Conservation (phyloP, 1,140 invertebrate species). For the Caenorhabditis inopinata region DNA sequence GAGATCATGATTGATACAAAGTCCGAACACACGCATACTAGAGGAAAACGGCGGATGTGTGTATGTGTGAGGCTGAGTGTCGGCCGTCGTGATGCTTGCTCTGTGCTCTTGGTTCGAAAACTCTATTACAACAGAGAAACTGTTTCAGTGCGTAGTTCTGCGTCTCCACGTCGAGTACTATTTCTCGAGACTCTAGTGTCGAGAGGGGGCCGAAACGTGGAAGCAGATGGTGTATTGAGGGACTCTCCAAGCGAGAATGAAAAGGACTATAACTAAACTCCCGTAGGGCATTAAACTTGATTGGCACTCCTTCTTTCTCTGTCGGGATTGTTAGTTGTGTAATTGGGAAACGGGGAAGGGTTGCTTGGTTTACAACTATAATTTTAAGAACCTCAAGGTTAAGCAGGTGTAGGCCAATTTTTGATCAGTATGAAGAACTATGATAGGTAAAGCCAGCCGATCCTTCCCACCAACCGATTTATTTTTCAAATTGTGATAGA, state of each 20-base stretch:
- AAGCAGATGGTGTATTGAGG: not conserved
- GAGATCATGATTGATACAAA: conserved; percentile 26
- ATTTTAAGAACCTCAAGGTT: not conserved
- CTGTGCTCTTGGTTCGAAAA: conserved; percentile 13
- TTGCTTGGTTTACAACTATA: not conserved
- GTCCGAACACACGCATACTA: conserved; percentile 15
- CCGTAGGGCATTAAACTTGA: not conserved
- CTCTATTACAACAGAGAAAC: conserved; percentile 16
- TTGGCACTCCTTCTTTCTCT: not conserved
- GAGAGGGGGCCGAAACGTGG: not conserved
- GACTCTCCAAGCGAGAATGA: not conserved
- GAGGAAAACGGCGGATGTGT: not conserved
- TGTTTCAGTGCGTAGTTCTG: conserved; percentile 3
- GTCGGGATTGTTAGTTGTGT: not conserved
- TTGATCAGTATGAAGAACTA: no score
- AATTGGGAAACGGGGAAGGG: not conserved
- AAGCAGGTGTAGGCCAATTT: no score
- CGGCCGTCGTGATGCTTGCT: not conserved
- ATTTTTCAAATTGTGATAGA: no score
- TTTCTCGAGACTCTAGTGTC: not conserved
- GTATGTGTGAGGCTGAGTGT: not conserved
- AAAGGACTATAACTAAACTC: conserved; percentile 3
- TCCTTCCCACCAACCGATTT: no score
- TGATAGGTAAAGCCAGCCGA: no score
- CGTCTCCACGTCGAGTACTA: not conserved